A percentile compares a stretch with the other conserved stretches of the same genome.
These are phyloP conservation scores for Calliphora vicina DNA, from an alignment of 1,140 invertebrate species.

Conservation along the genomic window DNA sequence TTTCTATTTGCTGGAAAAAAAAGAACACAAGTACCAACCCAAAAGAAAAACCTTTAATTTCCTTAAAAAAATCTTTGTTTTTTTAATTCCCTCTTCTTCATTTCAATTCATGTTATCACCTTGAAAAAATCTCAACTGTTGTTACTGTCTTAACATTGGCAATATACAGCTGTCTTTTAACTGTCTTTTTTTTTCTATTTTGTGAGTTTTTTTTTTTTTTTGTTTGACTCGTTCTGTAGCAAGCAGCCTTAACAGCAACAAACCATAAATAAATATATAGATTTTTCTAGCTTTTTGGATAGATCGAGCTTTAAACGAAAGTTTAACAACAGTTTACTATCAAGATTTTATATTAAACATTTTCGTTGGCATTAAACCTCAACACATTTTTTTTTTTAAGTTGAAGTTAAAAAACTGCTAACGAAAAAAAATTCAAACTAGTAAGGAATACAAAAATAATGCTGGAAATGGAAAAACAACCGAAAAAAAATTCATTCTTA, in stretches of 20 bases:
- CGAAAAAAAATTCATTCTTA: neutral
- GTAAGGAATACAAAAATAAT: too few relatives aligned
- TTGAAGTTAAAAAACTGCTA: too few relatives aligned
- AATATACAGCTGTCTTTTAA: too few relatives aligned
- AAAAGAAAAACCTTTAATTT: constrained; percentile 14
- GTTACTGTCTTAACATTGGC: neutral
- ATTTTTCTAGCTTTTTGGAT: neutral
- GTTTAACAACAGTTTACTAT: constrained; percentile 21
- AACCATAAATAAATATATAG: constrained; percentile 26
- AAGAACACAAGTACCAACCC: neutral
- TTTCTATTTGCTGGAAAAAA: too few relatives aligned
- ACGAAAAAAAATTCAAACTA: too few relatives aligned
- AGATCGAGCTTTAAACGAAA: constrained; percentile 24
- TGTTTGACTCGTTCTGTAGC: too few relatives aligned
- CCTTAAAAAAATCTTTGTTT: neutral
- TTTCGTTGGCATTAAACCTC: too few relatives aligned
- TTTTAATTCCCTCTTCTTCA: neutral
- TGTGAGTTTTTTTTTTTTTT: too few relatives aligned
- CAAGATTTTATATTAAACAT: too few relatives aligned
- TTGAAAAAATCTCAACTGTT: neutral
- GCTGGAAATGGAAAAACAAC: too few relatives aligned
- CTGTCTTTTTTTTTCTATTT: too few relatives aligned
- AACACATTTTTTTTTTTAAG: too few relatives aligned
- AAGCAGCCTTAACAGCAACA: neutral
- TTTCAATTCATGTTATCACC: neutral